A percentile compares a stretch with the other conserved stretches of the same genome.
Conservation (phyloP, 2,797 vertebrate genomes). For the Microtus obscurus region DNA sequence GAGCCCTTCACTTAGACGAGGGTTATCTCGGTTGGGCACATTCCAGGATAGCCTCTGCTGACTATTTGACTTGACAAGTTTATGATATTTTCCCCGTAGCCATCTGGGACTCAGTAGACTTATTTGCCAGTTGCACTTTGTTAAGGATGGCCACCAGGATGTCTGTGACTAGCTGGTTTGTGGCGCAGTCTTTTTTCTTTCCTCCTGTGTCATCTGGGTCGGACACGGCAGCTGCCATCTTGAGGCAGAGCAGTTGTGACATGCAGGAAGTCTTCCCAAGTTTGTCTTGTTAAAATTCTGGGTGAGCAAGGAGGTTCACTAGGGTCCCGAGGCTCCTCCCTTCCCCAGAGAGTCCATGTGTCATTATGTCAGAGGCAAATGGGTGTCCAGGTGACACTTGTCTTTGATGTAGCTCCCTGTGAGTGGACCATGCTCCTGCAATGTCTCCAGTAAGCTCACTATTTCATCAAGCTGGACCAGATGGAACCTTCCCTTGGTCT, state of each 20-base stretch:
- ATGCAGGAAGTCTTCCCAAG: neutral
- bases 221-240: neutral
- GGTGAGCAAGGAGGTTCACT: neutral
- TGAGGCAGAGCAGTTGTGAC: neutral
- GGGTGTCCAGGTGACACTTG: neutral
- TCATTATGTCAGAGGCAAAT: neutral
- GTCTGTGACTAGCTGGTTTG: neutral
- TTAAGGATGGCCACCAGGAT: neutral
- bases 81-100: neutral
- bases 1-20: neutral
- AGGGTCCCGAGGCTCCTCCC: neutral
- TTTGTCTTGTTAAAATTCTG: neutral
- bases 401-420: neutral
- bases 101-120: neutral
- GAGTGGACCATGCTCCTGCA: neutral
- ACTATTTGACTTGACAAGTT: neutral
- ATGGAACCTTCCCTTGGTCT: neutral
- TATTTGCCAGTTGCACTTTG: neutral
- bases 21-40: neutral
- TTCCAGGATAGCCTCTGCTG: neutral
- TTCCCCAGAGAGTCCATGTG: neutral
- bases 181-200: neutral
- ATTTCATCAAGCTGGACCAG: neutral
- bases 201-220: neutral
- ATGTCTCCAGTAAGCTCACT: neutral